These are phyloP conservation scores for Irena cyanogastra DNA, from an alignment of 2,113 vertebrate genomes.

Conservation along the genomic window DNA sequence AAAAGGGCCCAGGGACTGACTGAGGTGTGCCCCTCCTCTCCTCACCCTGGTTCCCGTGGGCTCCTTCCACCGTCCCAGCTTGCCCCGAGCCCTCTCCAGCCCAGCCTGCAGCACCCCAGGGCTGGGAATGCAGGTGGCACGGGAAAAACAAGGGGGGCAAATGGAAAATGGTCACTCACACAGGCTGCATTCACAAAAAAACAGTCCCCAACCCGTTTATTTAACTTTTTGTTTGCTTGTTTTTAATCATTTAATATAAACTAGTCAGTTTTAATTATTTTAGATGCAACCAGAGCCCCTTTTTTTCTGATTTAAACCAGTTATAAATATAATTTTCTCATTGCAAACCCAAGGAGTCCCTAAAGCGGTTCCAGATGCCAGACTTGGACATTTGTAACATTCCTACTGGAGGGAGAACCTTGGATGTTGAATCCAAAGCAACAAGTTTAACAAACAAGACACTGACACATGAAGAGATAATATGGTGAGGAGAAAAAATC, in stretches of 20 bases:
- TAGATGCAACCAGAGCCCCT: neutral
- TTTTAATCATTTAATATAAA: neutral
- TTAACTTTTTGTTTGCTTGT: neutral
- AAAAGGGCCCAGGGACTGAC: neutral
- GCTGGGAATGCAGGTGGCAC: neutral
- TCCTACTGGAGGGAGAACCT: slow-evolving; percentile 6
- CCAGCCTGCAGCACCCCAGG: neutral
- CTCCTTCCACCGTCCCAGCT: accelerated
- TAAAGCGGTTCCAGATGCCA: slow-evolving; percentile 50
- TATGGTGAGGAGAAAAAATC: neutral
- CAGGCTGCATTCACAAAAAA: neutral
- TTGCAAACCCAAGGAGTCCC: neutral
- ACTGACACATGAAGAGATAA: neutral
- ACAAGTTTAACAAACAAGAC: neutral
- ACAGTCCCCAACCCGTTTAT: neutral
- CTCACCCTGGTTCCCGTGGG: accelerated
- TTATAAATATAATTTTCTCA: slow-evolving; percentile 31
- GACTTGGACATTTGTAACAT: neutral
- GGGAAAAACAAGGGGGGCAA: neutral
- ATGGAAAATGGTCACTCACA: neutral
- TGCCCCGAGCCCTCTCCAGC: neutral
- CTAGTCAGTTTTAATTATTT: slow-evolving; percentile 42
- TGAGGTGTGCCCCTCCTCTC: neutral
- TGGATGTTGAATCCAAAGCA: slow-evolving; percentile 41
- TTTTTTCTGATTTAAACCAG: slow-evolving; percentile 4